Base-by-base conservation (phyloP, 2,797 vertebrate genomes). In the Malacoctenus gilli region DNA sequence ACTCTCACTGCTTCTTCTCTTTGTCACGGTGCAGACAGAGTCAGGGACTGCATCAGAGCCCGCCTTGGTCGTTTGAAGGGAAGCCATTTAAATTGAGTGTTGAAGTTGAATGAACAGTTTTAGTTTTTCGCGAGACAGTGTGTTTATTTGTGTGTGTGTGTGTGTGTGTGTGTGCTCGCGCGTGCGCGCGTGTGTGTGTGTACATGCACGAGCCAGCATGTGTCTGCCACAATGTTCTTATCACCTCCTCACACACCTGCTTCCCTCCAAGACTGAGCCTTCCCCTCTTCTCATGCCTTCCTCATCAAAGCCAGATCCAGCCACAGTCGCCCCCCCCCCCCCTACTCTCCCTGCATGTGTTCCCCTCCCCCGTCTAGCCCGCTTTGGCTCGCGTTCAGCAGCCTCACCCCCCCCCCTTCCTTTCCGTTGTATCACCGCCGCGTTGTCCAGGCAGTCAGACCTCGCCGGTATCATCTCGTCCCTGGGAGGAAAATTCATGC, bases 241-340 rank as follows among this genome's bases (percentile, higher is more conserved):
- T 85, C 87, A 76, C 89, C 85, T 89, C 90, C 90, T 91, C 91
- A 83, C 90, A 91, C 85, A 89, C 88, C 89, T 90, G 86, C 87
- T 79, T 89, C 90, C 91, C 80, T 85, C 68, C 31, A 86, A 91
- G 89, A 84, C 81, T 77, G 72, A 77, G 76, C 77, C 68, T 78
- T 59, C 72, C 65, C 25, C 77, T 80, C 69, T 72, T 84, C 89
- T 93, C 89, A 92, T 92, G 92, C 82, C 77, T 78, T n/a, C 82
- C 83, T 85, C 88, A 84, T 90, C 88, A 90, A 90, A 90, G 85
- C 74, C 83, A 81, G 67, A 85, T 83, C 63, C 71, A 81, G 78
- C 76, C 80, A 62, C 72, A 75, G 77, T 84, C 70, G 77, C 64
- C 70, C 48, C 12, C 36, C 25, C 37, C 52, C 23, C 4, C 23